Conservation (phyloP, 1,140 invertebrate genomes). For the Eciton burchellii region DNA sequence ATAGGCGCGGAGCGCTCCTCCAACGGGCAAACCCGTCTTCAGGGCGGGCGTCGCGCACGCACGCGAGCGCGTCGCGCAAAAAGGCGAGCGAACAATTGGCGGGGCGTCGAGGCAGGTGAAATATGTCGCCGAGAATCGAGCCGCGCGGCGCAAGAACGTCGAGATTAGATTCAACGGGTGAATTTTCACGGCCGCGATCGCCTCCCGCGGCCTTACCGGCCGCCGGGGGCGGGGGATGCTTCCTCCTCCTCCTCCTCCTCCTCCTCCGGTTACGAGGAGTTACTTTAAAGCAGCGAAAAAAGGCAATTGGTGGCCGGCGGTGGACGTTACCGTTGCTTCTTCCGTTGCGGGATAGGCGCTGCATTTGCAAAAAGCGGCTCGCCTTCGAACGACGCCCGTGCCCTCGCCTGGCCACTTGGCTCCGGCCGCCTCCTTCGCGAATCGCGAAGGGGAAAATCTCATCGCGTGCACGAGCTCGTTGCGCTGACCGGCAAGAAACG, state of each 20-base stretch:
- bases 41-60: background rate
- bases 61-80: background rate
- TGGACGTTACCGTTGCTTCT: slow-evolving; percentile 29
- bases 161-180: slow-evolving; percentile 38
- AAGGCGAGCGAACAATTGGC: background rate
- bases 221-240: no score
- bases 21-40: background rate
- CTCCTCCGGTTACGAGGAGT: no score
- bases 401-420: slow-evolving; percentile 26
- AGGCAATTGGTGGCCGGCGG: slow-evolving; percentile 43
- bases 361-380: slow-evolving; percentile 48
- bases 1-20: background rate
- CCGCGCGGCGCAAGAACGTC: slow-evolving; percentile 1
- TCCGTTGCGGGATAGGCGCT: slow-evolving; percentile 11
- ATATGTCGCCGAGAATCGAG: slow-evolving; percentile 12
- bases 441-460: slow-evolving; percentile 67
- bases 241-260: no score
- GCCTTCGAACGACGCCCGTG: background rate
- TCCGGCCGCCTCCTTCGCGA: background rate
- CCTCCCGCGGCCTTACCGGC: no score
- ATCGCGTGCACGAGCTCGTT: slow-evolving; percentile 65
- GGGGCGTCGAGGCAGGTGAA: background rate
- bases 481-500: slow-evolving; percentile 53
- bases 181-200: slow-evolving; percentile 16
- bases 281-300: no score